phyloP scores from a whole-genome alignment of 2,888 invertebrate genomes.

The Rhyacophila evoluta region DNA sequence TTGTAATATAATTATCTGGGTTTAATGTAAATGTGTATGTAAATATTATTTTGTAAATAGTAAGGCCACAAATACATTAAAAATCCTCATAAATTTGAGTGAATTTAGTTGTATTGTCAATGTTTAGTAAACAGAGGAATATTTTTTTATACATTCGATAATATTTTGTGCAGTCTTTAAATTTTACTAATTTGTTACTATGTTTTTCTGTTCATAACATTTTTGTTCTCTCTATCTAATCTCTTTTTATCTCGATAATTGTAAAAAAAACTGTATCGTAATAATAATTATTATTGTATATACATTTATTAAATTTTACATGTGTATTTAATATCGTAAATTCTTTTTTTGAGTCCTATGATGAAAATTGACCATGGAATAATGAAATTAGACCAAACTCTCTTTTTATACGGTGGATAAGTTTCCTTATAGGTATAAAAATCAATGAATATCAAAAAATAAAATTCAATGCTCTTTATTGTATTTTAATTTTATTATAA shows the following conservation, averaged over 20 bases:
- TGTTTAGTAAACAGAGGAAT: neutral
- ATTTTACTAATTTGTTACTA: conserved; percentile 8
- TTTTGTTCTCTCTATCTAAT: conserved; percentile 5
- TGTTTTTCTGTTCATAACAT: neutral
- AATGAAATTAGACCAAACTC: too few species aligned
- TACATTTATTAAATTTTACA: too few species aligned
- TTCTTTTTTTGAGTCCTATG: neutral
- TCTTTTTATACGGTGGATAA: too few species aligned
- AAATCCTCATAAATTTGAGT: neutral
- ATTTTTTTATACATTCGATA: conserved; percentile 19
- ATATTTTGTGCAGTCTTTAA: conserved; percentile 16
- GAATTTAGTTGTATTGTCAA: conserved; percentile 14
- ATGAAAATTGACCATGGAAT: conserved; percentile 8
- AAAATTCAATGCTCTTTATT: too few species aligned
- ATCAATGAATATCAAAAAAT: too few species aligned
- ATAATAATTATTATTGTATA: neutral
- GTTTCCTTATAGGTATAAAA: too few species aligned
- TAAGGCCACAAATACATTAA: conserved; percentile 24
- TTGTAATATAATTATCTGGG: neutral
- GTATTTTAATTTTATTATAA: too few species aligned
- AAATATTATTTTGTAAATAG: conserved; percentile 22
- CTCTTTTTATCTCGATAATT: neutral
- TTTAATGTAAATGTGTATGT: neutral
- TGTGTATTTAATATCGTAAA: neutral
- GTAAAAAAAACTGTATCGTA: neutral